Evolutionary conservation across 2,888 invertebrate genomes (phyloP).

Genomic region (Tetheella fluctuosa): DNA sequence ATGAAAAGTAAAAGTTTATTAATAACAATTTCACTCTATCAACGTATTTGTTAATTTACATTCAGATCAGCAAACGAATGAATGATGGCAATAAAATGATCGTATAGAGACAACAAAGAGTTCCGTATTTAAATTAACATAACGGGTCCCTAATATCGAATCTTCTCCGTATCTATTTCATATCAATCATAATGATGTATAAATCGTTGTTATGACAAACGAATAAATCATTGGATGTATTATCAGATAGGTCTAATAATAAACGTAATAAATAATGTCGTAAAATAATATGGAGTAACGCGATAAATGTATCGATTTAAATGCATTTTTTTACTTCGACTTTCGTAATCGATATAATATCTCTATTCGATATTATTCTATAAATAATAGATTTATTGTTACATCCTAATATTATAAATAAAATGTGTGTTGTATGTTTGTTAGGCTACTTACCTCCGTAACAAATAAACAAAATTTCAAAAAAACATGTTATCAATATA

Average conservation of each 20-base stretch:
- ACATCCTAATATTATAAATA: no score
- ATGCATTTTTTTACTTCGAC: not conserved
- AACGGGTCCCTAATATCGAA: not conserved
- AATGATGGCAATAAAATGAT: not conserved
- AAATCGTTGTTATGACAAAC: constrained; percentile 7
- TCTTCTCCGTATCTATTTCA: constrained; percentile 7
- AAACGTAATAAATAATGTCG: not conserved
- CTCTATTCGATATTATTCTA: not conserved
- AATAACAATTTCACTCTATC: no score
- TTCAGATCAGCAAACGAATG: no score
- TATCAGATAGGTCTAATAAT: constrained; percentile 12
- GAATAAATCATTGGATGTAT: constrained; percentile 7
- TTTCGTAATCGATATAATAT: not conserved
- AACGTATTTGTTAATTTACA: no score
- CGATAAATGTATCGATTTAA: not conserved
- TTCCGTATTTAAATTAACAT: not conserved
- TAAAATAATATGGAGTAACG: not conserved
- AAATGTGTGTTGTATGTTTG: no score
- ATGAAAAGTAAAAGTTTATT: no score
- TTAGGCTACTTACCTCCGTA: no score
- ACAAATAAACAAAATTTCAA: no score
- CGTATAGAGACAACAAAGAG: not conserved
- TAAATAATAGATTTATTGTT: no score
- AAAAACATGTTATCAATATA: no score
- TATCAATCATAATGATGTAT: constrained; percentile 12